phyloP scores from a whole-genome alignment of 2,888 invertebrate genomes.

The Sarcophaga rosellei region DNA sequence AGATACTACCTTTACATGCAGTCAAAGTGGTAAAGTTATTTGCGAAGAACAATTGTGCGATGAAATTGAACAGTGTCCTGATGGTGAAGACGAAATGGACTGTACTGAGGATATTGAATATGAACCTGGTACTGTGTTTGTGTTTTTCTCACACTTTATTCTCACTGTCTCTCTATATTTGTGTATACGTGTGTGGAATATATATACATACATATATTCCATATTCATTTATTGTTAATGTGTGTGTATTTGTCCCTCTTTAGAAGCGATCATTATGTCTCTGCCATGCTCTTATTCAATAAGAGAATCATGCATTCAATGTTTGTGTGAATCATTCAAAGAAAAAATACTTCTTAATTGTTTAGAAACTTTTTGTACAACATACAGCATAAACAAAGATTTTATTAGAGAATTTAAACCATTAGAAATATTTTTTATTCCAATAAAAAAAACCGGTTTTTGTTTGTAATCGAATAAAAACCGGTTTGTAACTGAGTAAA shows the following conservation, averaged over 20 bases:
- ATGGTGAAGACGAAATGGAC: conserved; percentile 79
- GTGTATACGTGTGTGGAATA: conserved; percentile 45
- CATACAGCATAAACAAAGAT: not conserved
- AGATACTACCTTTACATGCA: conserved; percentile 76
- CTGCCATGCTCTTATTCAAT: not conserved
- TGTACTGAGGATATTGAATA: conserved; percentile 70
- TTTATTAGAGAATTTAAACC: not conserved
- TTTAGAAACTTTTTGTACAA: too few species aligned
- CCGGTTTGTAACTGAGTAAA: not conserved
- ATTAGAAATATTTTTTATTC: not conserved
- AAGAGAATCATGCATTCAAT: not conserved
- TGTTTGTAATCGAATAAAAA: not conserved
- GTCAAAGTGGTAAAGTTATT: conserved; percentile 71
- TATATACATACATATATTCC: not conserved
- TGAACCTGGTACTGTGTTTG: conserved; percentile 67
- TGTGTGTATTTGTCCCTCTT: not conserved
- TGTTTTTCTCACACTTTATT: conserved; percentile 31
- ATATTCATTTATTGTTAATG: not conserved
- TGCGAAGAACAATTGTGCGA: conserved; percentile 79
- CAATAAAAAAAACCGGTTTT: not conserved
- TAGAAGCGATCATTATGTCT: not conserved
- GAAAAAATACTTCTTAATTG: too few species aligned
- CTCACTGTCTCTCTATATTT: conserved; percentile 44
- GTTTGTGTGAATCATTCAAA: not conserved
- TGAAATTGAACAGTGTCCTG: conserved; percentile 75